phyloP scores from a whole-genome alignment of 23 tunicate species.

The Halocynthia roretzi region DNA sequence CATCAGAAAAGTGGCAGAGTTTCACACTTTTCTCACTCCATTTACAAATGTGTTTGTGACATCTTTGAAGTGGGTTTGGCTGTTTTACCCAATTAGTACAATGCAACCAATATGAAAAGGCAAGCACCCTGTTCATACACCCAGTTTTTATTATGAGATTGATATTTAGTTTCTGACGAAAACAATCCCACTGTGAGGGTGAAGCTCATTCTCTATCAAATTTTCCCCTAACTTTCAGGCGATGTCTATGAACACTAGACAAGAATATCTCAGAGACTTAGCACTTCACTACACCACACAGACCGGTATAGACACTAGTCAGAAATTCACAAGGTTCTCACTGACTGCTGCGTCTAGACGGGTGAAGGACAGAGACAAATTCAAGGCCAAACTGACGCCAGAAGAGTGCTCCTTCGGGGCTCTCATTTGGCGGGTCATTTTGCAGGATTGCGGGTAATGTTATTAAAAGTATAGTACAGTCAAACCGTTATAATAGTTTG shows the following conservation, averaged over 20 bases:
- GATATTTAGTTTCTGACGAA: neutral
- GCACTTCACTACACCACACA: constrained; percentile 39
- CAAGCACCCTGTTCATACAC: too few relatives aligned
- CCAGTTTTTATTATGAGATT: neutral
- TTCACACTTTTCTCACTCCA: too few relatives aligned
- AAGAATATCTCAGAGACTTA: constrained; percentile 72
- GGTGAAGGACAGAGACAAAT: constrained; percentile 64
- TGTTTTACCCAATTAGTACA: too few relatives aligned
- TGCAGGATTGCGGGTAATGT: constrained; percentile 64
- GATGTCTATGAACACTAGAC: constrained; percentile 88
- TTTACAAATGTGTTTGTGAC: too few relatives aligned
- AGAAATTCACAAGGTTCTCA: constrained; percentile 48
- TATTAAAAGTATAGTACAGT: neutral
- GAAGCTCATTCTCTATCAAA: neutral
- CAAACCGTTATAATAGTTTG: neutral
- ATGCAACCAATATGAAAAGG: too few relatives aligned
- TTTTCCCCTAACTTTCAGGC: constrained; percentile 20
- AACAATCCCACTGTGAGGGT: neutral
- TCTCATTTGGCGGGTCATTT: constrained; percentile 64
- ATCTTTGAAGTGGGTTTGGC: too few relatives aligned
- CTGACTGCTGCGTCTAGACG: constrained; percentile 59
- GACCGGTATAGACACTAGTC: constrained; percentile 39
- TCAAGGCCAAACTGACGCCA: constrained; percentile 33
- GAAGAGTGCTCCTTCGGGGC: constrained; percentile 57
- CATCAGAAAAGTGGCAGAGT: too few relatives aligned